Conservation (phyloP, 2,888 invertebrate genomes). For the Dorcus hopei region DNA sequence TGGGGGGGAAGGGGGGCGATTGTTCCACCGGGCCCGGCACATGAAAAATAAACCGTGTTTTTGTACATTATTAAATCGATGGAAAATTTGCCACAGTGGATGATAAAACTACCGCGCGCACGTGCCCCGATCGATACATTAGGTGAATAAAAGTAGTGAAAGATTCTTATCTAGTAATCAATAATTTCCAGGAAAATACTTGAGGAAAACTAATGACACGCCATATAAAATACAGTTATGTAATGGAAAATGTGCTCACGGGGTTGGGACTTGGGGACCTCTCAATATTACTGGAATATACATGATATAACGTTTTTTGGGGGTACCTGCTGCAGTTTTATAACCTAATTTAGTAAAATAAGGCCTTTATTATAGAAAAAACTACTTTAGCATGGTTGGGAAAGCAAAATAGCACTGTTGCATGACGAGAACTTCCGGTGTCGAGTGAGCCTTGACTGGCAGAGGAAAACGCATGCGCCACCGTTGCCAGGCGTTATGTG, state of each 20-base stretch:
- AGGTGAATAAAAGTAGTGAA: background rate
- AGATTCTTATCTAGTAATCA: conserved; percentile 16
- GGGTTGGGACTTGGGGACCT: too few species aligned
- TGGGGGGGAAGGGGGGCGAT: too few species aligned
- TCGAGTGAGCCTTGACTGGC: conserved; percentile 43
- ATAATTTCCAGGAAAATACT: conserved; percentile 8
- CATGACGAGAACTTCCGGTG: conserved; percentile 48
- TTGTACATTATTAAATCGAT: conserved; percentile 2
- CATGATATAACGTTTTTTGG: background rate
- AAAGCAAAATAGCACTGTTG: conserved; percentile 46
- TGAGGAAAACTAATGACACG: too few species aligned
- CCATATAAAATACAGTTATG: background rate
- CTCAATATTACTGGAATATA: background rate
- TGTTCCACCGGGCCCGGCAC: background rate
- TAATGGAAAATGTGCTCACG: too few species aligned
- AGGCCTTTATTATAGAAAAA: conserved; percentile 26
- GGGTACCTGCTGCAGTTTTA: conserved; percentile 8
- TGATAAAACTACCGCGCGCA: background rate
- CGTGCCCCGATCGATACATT: background rate
- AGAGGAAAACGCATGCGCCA: conserved; percentile 41
- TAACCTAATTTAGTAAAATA: conserved; percentile 23
- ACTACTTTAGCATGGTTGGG: conserved; percentile 41
- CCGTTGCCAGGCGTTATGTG: conserved; percentile 46
- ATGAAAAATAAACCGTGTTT: background rate
- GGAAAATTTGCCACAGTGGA: background rate